Conservation (phyloP, 2,888 invertebrate species). For the Eristalis intricaria region DNA sequence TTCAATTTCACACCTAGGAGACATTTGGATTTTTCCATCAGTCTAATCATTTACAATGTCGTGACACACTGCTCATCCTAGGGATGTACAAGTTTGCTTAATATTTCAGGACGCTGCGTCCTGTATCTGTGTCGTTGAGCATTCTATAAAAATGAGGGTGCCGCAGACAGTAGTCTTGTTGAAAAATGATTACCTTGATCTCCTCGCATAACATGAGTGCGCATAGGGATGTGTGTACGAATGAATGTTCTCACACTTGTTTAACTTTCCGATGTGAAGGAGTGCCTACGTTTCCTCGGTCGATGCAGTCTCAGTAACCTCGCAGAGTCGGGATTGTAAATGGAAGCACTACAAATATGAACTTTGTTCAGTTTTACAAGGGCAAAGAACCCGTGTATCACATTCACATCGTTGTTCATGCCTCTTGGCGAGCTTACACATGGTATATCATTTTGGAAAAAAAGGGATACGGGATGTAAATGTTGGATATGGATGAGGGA, state of each 20-base stretch:
- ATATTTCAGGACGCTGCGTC: background rate
- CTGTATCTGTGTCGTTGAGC: background rate
- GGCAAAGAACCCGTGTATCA: background rate
- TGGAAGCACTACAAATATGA: background rate
- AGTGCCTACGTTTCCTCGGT: background rate
- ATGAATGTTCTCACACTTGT: background rate
- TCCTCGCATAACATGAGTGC: constrained; percentile 43
- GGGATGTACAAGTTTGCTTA: background rate
- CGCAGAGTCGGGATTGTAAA: background rate
- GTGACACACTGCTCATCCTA: background rate
- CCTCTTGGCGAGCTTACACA: background rate
- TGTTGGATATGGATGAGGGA: background rate
- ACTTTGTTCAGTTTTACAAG: background rate
- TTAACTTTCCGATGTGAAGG: background rate
- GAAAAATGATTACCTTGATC: constrained; percentile 53
- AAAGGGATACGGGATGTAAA: background rate
- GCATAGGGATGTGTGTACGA: background rate
- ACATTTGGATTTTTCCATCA: background rate
- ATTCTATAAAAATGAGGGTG: background rate
- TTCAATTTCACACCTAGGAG: background rate
- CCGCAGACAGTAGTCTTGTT: background rate
- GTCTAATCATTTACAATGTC: background rate
- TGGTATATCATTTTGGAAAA: background rate
- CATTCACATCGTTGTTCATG: background rate
- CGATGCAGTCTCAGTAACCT: background rate